phyloP scores from a whole-genome alignment of 2,113 vertebrate genomes.

The Eolophus roseicapilla region DNA sequence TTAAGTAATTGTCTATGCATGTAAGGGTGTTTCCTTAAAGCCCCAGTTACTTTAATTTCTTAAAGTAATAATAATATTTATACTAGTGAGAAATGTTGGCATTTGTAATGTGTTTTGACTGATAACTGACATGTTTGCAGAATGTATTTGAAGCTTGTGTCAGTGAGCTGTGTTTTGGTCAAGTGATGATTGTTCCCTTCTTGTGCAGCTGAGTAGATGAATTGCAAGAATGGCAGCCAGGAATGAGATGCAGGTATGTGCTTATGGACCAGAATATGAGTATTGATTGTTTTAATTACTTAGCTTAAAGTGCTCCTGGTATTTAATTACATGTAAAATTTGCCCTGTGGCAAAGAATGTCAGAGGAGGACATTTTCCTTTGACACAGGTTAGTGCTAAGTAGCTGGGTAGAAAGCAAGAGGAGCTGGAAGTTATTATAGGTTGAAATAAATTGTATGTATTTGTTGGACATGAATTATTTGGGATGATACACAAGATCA shows the following conservation, averaged over 20 bases:
- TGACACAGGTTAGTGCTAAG: not conserved
- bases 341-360: not conserved
- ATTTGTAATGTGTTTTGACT: not conserved
- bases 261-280: not conserved
- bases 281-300: not conserved
- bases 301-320: not conserved
- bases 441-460: not conserved
- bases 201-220: constrained; percentile 4
- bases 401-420: not conserved
- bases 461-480: not conserved
- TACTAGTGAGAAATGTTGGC: not conserved
- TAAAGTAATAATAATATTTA: not conserved
- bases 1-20: not conserved
- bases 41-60: not conserved
- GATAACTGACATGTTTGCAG: not conserved
- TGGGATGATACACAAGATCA: not conserved
- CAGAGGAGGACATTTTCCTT: not conserved
- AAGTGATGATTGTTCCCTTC: not conserved
- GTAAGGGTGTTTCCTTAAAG: not conserved
- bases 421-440: not conserved
- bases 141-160: not conserved
- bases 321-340: not conserved
- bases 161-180: not conserved
- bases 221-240: constrained; percentile 67
- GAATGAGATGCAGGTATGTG: constrained; percentile 72